Evolutionary conservation across 1,140 invertebrate genomes (phyloP), one percentile per base, ranked within the genome.

Genomic region (Glossosoma conforme): DNA sequence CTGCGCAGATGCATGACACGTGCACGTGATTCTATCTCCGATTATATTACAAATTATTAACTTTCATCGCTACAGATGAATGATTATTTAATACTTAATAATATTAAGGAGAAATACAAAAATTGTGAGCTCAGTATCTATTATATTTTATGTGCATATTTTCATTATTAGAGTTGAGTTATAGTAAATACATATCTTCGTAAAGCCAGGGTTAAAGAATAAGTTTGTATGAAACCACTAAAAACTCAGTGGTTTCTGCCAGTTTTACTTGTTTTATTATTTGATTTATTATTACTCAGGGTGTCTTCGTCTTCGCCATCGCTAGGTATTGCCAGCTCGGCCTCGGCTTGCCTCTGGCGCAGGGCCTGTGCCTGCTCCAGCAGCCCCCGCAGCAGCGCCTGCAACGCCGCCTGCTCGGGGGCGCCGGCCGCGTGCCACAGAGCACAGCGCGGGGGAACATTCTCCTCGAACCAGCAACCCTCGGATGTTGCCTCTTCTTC

Each of bases 391-490:
- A 52, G 21, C 13, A 32, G 3, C 10, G 30, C 18, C 15, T 51
- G 28, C n/a, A 33, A 32, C 18, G 25, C 36, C 24, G 24, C 24
- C 9, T 21, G 9, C 38, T 24, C 2, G 37, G 46, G 14, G 8
- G 21, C 22, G 19, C 36, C 38, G 0, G 50, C 50, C 8, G 40
- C 15, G 5, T 45, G 18, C 55, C 55, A 58, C 43, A 58, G 35
- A 6, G 52, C 19, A 25, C 51, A 53, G 11, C 56, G 45, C 2
- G 41, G 33, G 8, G 51, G 45, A 13, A 58, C 56, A 47, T 54
- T 36, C 6, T 40, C 42, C 40, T 45, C 46, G 33, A 58, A 58
- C 56, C 56, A 58, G 30, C 56, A 48, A 11, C 42, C 14, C 19
- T 47, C 38, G 6, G 15, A 18, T 3, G 13, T 25, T 21, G 40